Percentiles rank a stretch among this genome's conserved stretches.
Evolutionary conservation across 2,113 vertebrate species (phyloP).

Genomic region (Eleginops maclovinus): DNA sequence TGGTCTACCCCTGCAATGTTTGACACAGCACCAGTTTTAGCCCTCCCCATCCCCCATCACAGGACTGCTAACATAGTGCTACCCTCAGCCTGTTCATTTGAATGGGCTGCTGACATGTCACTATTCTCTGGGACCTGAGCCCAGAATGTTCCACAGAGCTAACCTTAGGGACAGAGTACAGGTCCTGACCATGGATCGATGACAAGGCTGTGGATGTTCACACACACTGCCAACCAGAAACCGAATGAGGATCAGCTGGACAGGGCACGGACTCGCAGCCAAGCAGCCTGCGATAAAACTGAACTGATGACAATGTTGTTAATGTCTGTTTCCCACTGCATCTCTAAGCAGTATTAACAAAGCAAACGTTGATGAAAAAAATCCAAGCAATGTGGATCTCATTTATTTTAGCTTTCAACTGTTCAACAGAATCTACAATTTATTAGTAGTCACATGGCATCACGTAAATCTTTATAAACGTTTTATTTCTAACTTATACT

Average conservation of each 20-base stretch:
- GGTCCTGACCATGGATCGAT: conserved; percentile 57
- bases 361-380: not conserved
- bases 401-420: too few species aligned
- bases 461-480: too few species aligned
- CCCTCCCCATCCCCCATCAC: conserved; percentile 46
- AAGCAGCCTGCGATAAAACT: conserved; percentile 18
- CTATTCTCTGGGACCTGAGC: conserved; percentile 83
- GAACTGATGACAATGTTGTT: conserved; percentile 32
- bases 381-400: not conserved
- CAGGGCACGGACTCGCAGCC: not conserved
- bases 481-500: too few species aligned
- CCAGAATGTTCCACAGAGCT: conserved; percentile 84
- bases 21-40: conserved; percentile 69
- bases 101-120: conserved; percentile 86
- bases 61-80: conserved; percentile 80
- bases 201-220: conserved; percentile 47
- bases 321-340: not conserved
- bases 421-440: not conserved
- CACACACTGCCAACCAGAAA: conserved; percentile 44
- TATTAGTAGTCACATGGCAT: not conserved
- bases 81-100: conserved; percentile 84
- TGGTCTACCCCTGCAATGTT: conserved; percentile 59
- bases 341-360: not conserved
- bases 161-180: conserved; percentile 76
- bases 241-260: conserved; percentile 40